These are phyloP conservation scores for Tenthredo notha DNA, from an alignment of 2,888 invertebrate genomes.

Conservation along the genomic window DNA sequence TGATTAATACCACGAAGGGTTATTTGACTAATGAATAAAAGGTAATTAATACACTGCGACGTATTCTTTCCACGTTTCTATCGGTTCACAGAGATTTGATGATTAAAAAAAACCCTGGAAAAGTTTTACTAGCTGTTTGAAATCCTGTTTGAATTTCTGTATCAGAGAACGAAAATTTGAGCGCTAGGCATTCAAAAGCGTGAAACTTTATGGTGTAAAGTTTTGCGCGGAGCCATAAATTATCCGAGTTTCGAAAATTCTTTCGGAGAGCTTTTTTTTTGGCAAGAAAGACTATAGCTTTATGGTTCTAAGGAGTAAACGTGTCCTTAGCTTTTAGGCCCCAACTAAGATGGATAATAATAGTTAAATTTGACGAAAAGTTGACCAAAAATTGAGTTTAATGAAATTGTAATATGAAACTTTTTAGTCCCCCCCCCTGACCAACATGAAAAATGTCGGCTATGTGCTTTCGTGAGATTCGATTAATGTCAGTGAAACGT, in stretches of 20 bases:
- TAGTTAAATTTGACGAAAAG: not conserved
- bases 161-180: not conserved
- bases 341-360: not conserved
- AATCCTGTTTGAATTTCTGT: not conserved
- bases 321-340: no score
- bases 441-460: not conserved
- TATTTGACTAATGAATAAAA: constrained; percentile 25
- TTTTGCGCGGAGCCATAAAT: no score
- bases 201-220: not conserved
- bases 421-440: not conserved
- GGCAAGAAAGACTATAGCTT: no score
- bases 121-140: not conserved
- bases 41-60: not conserved
- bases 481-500: not conserved
- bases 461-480: not conserved
- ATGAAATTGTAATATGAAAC: not conserved
- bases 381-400: not conserved
- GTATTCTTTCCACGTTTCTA: constrained; percentile 17
- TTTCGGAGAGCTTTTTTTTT: not conserved
- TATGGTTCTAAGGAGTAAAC: no score
- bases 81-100: not conserved
- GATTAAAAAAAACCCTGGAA: not conserved
- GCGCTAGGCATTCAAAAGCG: not conserved
- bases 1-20: not conserved
- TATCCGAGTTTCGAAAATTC: not conserved